Evolutionary conservation across 2,888 invertebrate species (phyloP).

Genomic region (Oxycera nigricornis): DNA sequence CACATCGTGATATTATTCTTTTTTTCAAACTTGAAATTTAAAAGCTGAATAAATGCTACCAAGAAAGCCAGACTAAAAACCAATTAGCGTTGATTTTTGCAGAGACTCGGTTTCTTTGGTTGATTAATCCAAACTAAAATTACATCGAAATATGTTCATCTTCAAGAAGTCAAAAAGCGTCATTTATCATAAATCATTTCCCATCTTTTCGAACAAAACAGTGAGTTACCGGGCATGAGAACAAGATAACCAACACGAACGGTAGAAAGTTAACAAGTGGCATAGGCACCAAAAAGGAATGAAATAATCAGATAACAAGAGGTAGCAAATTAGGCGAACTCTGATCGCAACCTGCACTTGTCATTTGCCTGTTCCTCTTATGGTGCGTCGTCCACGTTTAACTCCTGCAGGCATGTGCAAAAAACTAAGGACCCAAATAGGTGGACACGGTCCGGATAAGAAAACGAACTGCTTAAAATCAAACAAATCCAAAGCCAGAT

Average conservation of each 20-base stretch:
- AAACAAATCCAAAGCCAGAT: neutral
- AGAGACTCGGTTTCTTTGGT: no score
- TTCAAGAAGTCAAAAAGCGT: neutral
- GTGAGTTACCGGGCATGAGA: conserved; percentile 31
- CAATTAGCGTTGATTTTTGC: no score
- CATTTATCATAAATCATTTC: conserved; percentile 8
- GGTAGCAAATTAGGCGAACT: conserved; percentile 31
- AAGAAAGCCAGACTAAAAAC: no score
- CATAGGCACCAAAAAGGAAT: conserved; percentile 41
- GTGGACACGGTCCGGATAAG: neutral
- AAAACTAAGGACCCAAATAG: neutral
- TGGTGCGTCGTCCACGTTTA: neutral
- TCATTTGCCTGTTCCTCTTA: conserved; percentile 1
- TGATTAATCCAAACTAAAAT: no score
- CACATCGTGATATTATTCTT: no score
- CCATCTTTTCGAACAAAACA: neutral
- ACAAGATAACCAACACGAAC: conserved; percentile 45
- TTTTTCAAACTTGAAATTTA: no score
- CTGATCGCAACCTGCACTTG: conserved; percentile 26
- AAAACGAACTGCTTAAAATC: conserved; percentile 14
- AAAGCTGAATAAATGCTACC: no score
- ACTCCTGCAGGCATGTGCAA: neutral
- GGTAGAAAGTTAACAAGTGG: conserved; percentile 34
- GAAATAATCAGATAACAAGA: conserved; percentile 35
- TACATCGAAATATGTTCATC: no score